Conservation (phyloP, 1,140 invertebrate species). For the Gyrodactylus salaris region DNA sequence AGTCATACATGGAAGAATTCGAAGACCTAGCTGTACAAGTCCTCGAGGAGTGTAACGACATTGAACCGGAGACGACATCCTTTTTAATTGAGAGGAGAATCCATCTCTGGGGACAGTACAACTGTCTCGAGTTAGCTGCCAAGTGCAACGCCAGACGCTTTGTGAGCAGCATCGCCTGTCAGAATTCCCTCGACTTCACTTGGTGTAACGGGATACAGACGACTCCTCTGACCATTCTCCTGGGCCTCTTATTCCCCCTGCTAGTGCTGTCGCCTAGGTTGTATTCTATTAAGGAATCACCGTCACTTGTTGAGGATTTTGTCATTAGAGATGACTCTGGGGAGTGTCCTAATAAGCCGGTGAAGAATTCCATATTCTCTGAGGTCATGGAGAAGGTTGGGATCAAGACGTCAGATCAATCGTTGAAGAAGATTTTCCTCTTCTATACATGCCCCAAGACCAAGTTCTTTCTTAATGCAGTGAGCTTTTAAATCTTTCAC, state of each 20-base stretch:
- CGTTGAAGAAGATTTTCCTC: background rate
- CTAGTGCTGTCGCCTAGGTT: background rate
- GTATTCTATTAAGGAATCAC: background rate
- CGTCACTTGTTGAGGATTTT: background rate
- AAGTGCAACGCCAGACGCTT: constrained; percentile 10
- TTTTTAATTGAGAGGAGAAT: constrained; percentile 14
- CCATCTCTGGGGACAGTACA: constrained; percentile 14
- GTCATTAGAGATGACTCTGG: background rate
- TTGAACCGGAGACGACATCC: constrained; percentile 15
- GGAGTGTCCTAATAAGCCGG: background rate
- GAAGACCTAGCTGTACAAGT: constrained; percentile 14
- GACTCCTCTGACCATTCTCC: background rate
- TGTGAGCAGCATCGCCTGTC: constrained; percentile 1
- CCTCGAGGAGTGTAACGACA: constrained; percentile 14
- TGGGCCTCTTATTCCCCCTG: background rate
- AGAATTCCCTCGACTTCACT: constrained; percentile 1
- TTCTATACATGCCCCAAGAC: background rate
- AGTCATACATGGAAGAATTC: constrained; percentile 12
- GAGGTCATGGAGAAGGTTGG: background rate
- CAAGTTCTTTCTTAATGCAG: background rate
- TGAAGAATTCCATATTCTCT: background rate
- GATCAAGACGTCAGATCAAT: background rate
- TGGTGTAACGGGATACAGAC: background rate
- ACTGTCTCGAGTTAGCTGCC: constrained; percentile 15
- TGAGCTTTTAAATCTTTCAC: too few species aligned